Percentiles rank a stretch among this genome's conserved stretches.
phyloP scores from a whole-genome alignment of 2,888 invertebrate genomes.

The Ophion costatus region DNA sequence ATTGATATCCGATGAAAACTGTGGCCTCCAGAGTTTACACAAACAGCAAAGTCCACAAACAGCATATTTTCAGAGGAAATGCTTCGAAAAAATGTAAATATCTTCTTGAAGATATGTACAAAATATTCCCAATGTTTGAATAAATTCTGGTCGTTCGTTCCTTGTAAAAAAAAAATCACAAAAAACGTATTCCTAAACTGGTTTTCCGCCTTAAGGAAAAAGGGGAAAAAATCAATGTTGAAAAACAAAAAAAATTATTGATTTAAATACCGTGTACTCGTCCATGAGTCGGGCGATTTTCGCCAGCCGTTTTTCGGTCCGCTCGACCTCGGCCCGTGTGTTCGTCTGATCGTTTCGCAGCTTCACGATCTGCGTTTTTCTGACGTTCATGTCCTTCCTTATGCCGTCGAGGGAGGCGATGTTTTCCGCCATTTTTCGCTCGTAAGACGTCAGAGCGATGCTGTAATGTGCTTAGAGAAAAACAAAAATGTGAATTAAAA shows the following conservation, averaged over 20 bases:
- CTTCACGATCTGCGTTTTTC: conserved; percentile 82
- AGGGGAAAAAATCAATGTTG: neutral
- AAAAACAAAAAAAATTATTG: neutral
- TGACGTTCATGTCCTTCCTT: conserved; percentile 82
- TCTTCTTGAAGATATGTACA: too few relatives aligned
- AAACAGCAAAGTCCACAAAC: too few relatives aligned
- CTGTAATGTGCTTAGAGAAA: conserved; percentile 82
- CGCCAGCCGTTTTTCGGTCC: conserved; percentile 81
- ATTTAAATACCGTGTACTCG: conserved; percentile 81
- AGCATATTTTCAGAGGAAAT: too few relatives aligned
- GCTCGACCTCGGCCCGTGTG: conserved; percentile 83
- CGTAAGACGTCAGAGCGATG: conserved; percentile 85
- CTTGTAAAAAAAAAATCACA: too few relatives aligned
- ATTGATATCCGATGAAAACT: too few relatives aligned
- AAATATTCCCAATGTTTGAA: too few relatives aligned
- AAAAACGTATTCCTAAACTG: too few relatives aligned
- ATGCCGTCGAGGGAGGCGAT: conserved; percentile 83
- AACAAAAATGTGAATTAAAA: neutral
- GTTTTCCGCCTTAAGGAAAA: neutral
- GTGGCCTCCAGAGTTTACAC: too few relatives aligned
- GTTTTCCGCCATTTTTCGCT: conserved; percentile 85
- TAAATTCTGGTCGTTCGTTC: too few relatives aligned
- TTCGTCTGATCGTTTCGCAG: conserved; percentile 83
- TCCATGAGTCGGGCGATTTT: conserved; percentile 82
- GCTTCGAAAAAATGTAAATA: too few relatives aligned